phyloP scores from a whole-genome alignment of 2,888 invertebrate genomes.

The Lithophane leautieri region DNA sequence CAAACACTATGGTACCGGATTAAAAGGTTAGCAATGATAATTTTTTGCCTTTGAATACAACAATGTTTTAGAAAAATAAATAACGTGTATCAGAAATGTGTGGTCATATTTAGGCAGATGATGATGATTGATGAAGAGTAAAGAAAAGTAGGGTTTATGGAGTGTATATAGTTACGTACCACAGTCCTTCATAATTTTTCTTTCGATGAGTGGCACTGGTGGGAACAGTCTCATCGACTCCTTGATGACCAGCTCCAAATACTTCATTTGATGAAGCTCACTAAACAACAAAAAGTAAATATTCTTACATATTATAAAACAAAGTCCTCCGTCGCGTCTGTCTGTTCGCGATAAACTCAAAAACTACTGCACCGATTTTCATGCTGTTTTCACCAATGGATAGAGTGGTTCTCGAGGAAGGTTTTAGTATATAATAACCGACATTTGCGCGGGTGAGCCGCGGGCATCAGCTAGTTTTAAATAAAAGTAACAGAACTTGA shows the following conservation, averaged over 20 bases:
- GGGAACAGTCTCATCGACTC: conserved; percentile 89
- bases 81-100: background rate
- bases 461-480: too few species aligned
- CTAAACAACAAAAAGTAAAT: conserved; percentile 69
- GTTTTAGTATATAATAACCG: too few species aligned
- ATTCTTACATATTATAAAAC: too few species aligned
- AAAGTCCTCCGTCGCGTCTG: too few species aligned
- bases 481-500: background rate
- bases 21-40: background rate
- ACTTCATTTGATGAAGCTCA: conserved; percentile 89
- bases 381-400: too few species aligned
- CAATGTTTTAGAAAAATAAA: background rate
- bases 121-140: background rate
- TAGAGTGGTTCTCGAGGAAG: too few species aligned
- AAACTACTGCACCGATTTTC: too few species aligned
- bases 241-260: conserved; percentile 88
- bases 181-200: conserved; percentile 80
- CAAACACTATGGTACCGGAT: background rate
- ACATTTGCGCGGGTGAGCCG: too few species aligned
- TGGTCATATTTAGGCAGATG: too few species aligned
- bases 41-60: background rate
- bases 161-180: conserved; percentile 66
- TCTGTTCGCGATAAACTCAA: too few species aligned
- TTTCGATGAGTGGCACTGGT: conserved; percentile 87
- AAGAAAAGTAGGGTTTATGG: background rate